phyloP scores from a whole-genome alignment of 2,888 invertebrate genomes.

The Hoplodrina ambigua region DNA sequence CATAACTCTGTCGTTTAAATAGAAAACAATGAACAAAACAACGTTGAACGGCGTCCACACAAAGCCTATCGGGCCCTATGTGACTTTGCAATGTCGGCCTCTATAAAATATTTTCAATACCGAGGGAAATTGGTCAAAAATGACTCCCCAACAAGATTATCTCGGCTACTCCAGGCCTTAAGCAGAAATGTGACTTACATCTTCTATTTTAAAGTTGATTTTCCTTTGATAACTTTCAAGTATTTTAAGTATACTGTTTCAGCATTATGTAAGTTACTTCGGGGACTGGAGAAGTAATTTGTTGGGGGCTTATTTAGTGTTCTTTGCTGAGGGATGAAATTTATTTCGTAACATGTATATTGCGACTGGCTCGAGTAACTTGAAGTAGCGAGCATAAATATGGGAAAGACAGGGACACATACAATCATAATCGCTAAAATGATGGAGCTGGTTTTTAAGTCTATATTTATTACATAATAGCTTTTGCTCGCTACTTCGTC shows the following conservation, averaged over 20 bases:
- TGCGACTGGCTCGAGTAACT: constrained; percentile 49
- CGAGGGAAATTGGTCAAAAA: constrained; percentile 86
- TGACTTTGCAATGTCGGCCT: constrained; percentile 74
- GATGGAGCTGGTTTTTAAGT: too few relatives aligned
- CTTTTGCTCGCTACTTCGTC: too few relatives aligned
- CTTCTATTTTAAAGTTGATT: constrained; percentile 67
- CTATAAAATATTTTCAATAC: constrained; percentile 85
- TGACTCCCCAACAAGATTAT: constrained; percentile 83
- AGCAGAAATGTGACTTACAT: constrained; percentile 65
- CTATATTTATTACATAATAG: too few relatives aligned
- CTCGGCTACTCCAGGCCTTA: constrained; percentile 63
- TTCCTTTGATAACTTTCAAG: constrained; percentile 65
- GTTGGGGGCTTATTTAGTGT: constrained; percentile 65
- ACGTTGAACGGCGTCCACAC: constrained; percentile 58
- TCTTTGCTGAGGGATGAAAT: constrained; percentile 63
- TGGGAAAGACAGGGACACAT: constrained; percentile 33
- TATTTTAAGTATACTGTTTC: constrained; percentile 74
- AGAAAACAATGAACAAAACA: constrained; percentile 63
- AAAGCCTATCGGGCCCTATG: constrained; percentile 66
- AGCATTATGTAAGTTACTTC: constrained; percentile 73
- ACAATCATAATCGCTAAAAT: background rate
- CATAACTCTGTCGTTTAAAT: constrained; percentile 55
- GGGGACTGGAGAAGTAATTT: constrained; percentile 69
- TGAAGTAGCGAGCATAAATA: constrained; percentile 47
- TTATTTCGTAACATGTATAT: constrained; percentile 61